Base-by-base conservation (phyloP, 2,797 vertebrate genomes). In the Sciurus carolinensis region DNA sequence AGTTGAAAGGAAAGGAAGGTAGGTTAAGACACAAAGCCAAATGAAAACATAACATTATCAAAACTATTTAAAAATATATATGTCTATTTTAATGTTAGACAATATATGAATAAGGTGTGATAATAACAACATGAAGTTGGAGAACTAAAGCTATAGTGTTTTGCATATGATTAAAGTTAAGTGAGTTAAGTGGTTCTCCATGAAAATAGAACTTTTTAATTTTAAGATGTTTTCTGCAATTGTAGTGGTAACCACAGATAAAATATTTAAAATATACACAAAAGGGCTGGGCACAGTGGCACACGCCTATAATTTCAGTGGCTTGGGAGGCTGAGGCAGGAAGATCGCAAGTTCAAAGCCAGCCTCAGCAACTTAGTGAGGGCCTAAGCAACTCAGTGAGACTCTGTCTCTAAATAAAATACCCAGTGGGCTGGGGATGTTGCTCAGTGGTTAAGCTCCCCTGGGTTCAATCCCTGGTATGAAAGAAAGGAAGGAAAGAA, bases 401-500 rank as follows among this genome's bases (percentile, higher is more conserved):
- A 52, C 15, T 3, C 14, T 52, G 52, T 15, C 52, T 52, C 52
- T 52, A 52, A 15, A 52, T 52, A 52, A 52, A 52, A 52, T 15
- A 17, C 15, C 13, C 15, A 52, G 17, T 52, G 52, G 52, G 52
- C 52, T 52, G 52, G 52, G 52, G 15, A 52, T 52, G 3, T 52
- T 4, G 52, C 52, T 52, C 52, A 52, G 52, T 52, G 14, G 52
- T 52, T 15, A 13, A 52, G 52, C 15, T 14, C 14, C 52, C 52
- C 15, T 52, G 52, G 52, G 52, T 17, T 3, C 52, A 52, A 52
- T 52, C 13, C 50, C 50, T 14, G 13, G 50, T 52, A 52, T 0
- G 5, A 4, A 52, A 4, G 15, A 4, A 52, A 52, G 4, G 15
- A 52, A 52, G 1, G 4, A 57, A 6, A 57, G 0, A 22, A 7